Percentiles rank a stretch among this genome's conserved stretches.
phyloP scores from a whole-genome alignment of 1,140 invertebrate genomes.

The Holcopasites calliopsidis region DNA sequence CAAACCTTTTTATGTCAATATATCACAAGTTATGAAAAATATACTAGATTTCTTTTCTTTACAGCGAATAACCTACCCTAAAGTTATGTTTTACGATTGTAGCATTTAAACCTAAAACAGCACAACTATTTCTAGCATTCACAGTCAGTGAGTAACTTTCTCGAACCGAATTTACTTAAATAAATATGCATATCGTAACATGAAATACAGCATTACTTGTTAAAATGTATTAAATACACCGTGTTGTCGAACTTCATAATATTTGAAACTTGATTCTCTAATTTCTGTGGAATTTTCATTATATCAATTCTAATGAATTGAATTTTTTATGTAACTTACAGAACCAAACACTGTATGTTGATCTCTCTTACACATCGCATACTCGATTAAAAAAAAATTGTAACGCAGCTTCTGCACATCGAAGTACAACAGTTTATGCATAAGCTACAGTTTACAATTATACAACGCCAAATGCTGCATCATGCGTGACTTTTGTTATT shows the following conservation, averaged over 20 bases:
- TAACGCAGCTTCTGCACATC: slow-evolving; percentile 1
- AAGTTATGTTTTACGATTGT: not conserved
- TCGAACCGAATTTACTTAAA: not conserved
- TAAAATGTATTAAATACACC: slow-evolving; percentile 15
- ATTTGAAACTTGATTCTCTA: slow-evolving; percentile 1
- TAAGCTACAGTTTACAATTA: slow-evolving; percentile 7
- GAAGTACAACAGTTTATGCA: slow-evolving; percentile 21
- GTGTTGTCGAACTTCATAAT: not conserved
- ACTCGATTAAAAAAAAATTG: slow-evolving; percentile 10
- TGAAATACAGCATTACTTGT: slow-evolving; percentile 2
- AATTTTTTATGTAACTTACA: slow-evolving; percentile 25
- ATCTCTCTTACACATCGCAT: not conserved
- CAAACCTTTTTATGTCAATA: slow-evolving; percentile 27
- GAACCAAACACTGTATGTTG: slow-evolving; percentile 26
- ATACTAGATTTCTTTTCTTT: not conserved
- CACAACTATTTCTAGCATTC: not conserved
- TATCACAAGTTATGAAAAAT: slow-evolving; percentile 23
- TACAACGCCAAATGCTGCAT: slow-evolving; percentile 26
- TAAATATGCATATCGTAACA: slow-evolving; percentile 7
- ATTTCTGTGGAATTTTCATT: slow-evolving; percentile 13
- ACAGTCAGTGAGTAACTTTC: not conserved
- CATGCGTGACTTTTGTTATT: not conserved
- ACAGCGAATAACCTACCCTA: not conserved
- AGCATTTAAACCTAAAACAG: not conserved
- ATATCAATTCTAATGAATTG: not conserved